Conservation (phyloP, 2,888 invertebrate species). For the Trachelus stipa region DNA sequence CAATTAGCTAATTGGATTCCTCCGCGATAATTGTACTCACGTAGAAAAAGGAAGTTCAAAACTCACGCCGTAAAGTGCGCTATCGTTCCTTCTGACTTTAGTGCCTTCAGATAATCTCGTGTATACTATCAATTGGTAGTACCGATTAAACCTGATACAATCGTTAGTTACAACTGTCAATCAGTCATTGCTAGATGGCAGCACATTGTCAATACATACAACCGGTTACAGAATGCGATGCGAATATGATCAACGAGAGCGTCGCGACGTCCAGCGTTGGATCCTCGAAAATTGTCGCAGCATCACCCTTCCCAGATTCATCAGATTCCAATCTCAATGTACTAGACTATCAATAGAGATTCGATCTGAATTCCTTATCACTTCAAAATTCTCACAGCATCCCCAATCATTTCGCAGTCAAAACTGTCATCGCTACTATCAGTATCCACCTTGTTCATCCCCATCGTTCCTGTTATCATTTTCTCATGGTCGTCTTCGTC, state of each 20-base stretch:
- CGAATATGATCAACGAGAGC: background rate
- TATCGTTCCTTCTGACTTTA: background rate
- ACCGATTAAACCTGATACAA: background rate
- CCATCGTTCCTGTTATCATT: conserved; percentile 3
- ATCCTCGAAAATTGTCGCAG: background rate
- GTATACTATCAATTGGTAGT: background rate
- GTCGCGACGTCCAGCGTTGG: background rate
- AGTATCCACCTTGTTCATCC: background rate
- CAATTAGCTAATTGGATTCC: conserved; percentile 6
- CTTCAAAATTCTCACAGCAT: background rate
- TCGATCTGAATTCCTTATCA: background rate
- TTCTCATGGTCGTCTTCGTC: conserved; percentile 19
- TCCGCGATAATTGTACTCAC: background rate
- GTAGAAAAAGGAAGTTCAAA: background rate
- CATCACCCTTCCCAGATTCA: background rate
- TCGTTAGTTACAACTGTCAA: background rate
- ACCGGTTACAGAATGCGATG: background rate
- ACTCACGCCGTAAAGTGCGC: background rate
- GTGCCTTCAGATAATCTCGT: background rate
- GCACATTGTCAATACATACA: background rate
- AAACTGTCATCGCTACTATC: background rate
- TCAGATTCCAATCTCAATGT: background rate
- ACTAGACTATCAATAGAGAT: background rate
- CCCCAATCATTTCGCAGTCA: background rate
- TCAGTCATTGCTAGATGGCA: background rate